Evolutionary conservation across 2,797 vertebrate species (phyloP), one percentile per base, ranked within the genome.

Genomic region (Centroberyx gerrardi): DNA sequence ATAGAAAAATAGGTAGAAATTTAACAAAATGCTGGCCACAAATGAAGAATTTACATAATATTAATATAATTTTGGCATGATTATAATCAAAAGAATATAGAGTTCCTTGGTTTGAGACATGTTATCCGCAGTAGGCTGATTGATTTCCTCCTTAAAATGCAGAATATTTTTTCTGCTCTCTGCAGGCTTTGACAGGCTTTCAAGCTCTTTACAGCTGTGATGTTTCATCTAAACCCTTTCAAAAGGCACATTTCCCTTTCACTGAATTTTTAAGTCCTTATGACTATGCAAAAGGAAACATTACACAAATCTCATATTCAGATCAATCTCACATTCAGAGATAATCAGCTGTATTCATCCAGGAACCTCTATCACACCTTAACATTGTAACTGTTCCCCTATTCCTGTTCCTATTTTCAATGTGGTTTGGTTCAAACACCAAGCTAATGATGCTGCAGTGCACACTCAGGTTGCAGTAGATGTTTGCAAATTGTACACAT

Each of bases 61-160:
- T 56, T 33, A 8, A 64, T 83, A 75, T 44, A 14, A 2, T 48
- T 63, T 55, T 29, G 6, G 22, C 54, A 31, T 68, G n/a, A 22
- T n/a, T 71, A 18, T 55, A 15, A 53, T 65, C 49, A 42, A 49
- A 8, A 64, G n/a, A 48, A 48, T 38, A 44, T 14, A 44, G 42
- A 44, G 42, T 44, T 44, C 12, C 3, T 44, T 81, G 54, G 76
- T 78, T 48, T 63, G 60, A 80, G 68, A 46, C 48, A 7, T 49
- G 71, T 48, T 80, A 72, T 77, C 80, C 83, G 65, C 17, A 12
- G 62, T 62, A 48, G 75, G 56, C 42, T 67, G 63, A 65, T 61
- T 36, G 49, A 28, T 72, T 76, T 78, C 60, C 80, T 73, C 58
- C 31, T 82, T 82, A 38, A 77, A 74, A 87, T 88, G 78, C 81